Percentiles rank a stretch among this genome's conserved stretches.
These are phyloP conservation scores for Drosophila pallidifrons DNA, from an alignment of 1,140 invertebrate genomes.

Conservation along the genomic window DNA sequence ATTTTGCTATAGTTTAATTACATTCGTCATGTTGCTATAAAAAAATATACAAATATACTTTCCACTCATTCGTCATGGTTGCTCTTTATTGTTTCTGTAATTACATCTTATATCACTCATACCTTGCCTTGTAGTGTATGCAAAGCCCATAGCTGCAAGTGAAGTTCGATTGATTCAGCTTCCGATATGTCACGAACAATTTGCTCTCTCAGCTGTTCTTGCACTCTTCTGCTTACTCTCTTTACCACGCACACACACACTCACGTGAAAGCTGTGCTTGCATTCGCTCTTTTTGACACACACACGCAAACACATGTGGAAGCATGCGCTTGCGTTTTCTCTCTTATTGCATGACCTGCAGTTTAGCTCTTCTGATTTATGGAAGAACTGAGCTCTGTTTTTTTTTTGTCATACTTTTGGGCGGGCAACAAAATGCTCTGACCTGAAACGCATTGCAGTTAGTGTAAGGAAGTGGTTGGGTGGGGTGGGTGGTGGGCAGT, in stretches of 20 bases:
- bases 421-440: background rate
- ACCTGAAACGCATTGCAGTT: background rate
- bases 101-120: background rate
- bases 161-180: conserved; percentile 10
- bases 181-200: background rate
- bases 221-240: conserved; percentile 12
- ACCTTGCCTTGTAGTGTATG: background rate
- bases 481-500: background rate
- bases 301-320: conserved; percentile 2
- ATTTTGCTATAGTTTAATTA: conserved; percentile 31
- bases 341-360: conserved; percentile 32
- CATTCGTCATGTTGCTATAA: conserved; percentile 38
- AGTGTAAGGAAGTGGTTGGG: background rate
- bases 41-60: background rate
- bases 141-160: conserved; percentile 1
- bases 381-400: background rate
- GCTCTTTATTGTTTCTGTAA: background rate
- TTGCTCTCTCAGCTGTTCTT: conserved; percentile 32
- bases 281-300: background rate
- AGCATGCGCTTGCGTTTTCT: conserved; percentile 11
- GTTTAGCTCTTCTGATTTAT: conserved; percentile 4
- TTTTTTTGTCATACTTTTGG: conserved; percentile 29
- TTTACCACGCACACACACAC: conserved; percentile 8
- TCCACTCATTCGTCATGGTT: conserved; percentile 10
- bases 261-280: conserved; percentile 15